phyloP scores from a whole-genome alignment of 2,797 vertebrate genomes.

The Onychomys torridus region DNA sequence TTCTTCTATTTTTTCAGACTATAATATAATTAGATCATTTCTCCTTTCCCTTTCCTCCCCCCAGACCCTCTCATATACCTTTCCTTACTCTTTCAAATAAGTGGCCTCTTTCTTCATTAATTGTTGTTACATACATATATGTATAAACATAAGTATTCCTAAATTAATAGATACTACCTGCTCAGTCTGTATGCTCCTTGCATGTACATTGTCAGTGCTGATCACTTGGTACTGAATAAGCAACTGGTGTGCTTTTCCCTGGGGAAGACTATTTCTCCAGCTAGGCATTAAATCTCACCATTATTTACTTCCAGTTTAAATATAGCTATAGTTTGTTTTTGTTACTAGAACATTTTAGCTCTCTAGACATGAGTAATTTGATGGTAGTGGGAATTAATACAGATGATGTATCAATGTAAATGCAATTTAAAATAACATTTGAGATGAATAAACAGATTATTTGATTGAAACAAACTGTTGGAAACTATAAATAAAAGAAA shows the following conservation, averaged over 20 bases:
- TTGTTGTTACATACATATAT: neutral
- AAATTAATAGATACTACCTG: neutral
- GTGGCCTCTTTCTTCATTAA: neutral
- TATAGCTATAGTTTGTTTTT: neutral
- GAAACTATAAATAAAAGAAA: neutral
- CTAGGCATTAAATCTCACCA: neutral
- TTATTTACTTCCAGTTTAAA: neutral
- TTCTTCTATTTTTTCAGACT: neutral
- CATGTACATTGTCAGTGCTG: neutral
- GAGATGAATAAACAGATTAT: conserved; percentile 77
- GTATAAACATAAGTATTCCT: neutral
- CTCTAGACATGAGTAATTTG: conserved; percentile 39
- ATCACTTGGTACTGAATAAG: neutral
- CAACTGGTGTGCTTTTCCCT: neutral
- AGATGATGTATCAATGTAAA: conserved; percentile 64
- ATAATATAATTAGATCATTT: neutral
- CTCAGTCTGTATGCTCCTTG: too few relatives aligned
- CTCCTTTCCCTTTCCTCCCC: neutral
- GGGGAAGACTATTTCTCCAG: neutral
- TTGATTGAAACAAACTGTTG: conserved; percentile 80
- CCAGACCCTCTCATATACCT: neutral
- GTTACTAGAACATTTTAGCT: neutral
- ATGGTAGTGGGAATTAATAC: conserved; percentile 36
- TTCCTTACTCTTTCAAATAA: neutral
- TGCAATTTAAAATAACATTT: conserved; percentile 61